These are phyloP conservation scores for Drepana falcataria DNA, from an alignment of 2,888 invertebrate genomes.

Conservation along the genomic window DNA sequence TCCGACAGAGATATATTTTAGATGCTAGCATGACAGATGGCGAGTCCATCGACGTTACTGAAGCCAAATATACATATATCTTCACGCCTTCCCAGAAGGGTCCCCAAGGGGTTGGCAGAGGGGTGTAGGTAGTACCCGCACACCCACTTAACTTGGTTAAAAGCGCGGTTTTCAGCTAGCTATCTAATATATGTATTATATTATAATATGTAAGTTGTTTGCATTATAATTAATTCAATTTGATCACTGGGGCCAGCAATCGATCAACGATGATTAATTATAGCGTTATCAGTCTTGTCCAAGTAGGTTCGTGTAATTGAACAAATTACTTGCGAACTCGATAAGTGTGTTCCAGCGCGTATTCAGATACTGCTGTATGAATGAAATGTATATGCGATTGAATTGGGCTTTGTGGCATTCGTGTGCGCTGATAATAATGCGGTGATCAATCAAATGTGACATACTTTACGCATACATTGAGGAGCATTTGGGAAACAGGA, in stretches of 20 bases:
- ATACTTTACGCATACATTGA: conserved; percentile 25
- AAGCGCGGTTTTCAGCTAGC: too few species aligned
- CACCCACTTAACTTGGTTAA: too few species aligned
- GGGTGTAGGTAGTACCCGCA: too few species aligned
- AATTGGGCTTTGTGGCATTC: conserved; percentile 18
- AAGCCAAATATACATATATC: too few species aligned
- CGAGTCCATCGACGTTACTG: too few species aligned
- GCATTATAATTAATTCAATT: conserved; percentile 14
- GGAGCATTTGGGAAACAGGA: conserved; percentile 36
- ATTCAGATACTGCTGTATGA: conserved; percentile 12
- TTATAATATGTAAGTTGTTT: not conserved
- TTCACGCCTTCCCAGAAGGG: too few species aligned
- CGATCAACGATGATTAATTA: conserved; percentile 43
- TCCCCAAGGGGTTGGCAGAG: too few species aligned
- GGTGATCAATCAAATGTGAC: conserved; percentile 42
- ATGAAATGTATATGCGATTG: conserved; percentile 22
- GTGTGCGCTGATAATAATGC: conserved; percentile 23
- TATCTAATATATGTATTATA: too few species aligned
- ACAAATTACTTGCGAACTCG: conserved; percentile 17
- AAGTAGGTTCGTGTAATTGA: conserved; percentile 17
- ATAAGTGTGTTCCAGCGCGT: conserved; percentile 7
- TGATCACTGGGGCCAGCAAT: conserved; percentile 26
- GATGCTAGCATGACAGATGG: too few species aligned
- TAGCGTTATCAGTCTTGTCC: conserved; percentile 25
- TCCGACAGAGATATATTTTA: too few species aligned